phyloP scores from a whole-genome alignment of 2,888 invertebrate species.

The Trissolcus japonicus region DNA sequence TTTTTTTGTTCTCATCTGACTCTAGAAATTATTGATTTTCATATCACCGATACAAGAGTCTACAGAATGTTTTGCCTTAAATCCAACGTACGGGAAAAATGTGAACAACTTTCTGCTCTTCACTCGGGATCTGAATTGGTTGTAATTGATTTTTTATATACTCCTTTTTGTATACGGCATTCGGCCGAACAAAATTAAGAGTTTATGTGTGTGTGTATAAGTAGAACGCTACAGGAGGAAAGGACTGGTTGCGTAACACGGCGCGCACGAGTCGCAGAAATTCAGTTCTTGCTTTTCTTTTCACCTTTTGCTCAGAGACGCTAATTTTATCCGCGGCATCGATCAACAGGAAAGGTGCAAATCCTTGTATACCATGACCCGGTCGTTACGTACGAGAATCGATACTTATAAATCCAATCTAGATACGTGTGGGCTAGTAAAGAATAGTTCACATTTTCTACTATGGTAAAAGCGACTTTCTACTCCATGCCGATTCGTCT shows the following conservation, averaged over 20 bases:
- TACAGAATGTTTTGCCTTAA: not conserved
- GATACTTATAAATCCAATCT: slow-evolving; percentile 58
- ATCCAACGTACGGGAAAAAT: not conserved
- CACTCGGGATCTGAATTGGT: slow-evolving; percentile 9
- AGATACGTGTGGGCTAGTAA: slow-evolving; percentile 57
- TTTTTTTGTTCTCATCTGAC: too few relatives aligned
- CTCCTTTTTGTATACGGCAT: slow-evolving; percentile 1
- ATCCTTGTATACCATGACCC: slow-evolving; percentile 58
- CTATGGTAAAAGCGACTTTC: slow-evolving; percentile 53
- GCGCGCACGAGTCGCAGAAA: slow-evolving; percentile 48
- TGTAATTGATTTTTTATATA: slow-evolving; percentile 6
- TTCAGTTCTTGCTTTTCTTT: slow-evolving; percentile 56
- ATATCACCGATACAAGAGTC: not conserved
- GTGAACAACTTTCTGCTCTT: slow-evolving; percentile 2
- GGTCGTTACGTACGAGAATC: slow-evolving; percentile 56
- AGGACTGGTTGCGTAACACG: slow-evolving; percentile 41
- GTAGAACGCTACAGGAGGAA: slow-evolving; percentile 29
- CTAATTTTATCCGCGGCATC: slow-evolving; percentile 57
- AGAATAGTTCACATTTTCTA: slow-evolving; percentile 54
- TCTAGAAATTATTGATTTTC: too few relatives aligned
- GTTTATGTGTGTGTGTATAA: slow-evolving; percentile 23
- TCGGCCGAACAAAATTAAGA: slow-evolving; percentile 26
- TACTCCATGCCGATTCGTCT: slow-evolving; percentile 53
- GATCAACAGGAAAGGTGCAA: slow-evolving; percentile 58
- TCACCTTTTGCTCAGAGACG: slow-evolving; percentile 55